Conservation (phyloP, 2,888 invertebrate genomes). For the Lepidonotus clava region DNA sequence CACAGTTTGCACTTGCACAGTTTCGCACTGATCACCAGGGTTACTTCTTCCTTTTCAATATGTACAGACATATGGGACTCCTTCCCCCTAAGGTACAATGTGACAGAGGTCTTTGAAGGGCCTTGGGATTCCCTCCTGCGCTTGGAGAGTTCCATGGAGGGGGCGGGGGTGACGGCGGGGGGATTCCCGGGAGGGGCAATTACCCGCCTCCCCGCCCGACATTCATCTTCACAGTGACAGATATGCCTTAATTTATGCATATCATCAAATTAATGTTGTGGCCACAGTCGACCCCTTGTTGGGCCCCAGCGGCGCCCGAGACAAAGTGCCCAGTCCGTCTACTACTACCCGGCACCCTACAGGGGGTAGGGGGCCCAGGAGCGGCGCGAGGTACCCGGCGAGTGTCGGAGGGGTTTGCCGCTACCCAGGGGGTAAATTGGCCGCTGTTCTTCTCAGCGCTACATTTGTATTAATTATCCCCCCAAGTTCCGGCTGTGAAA, state of each 20-base stretch:
- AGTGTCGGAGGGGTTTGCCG: neutral
- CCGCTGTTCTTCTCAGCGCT: neutral
- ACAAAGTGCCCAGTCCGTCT: neutral
- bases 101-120: too few relatives aligned
- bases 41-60: too few relatives aligned
- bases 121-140: too few relatives aligned
- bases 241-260: conserved; percentile 51
- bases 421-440: conserved; percentile 52
- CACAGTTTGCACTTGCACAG: too few relatives aligned
- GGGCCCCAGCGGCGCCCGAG: neutral
- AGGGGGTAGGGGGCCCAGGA: too few relatives aligned
- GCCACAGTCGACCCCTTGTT: neutral
- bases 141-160: too few relatives aligned
- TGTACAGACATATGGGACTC: too few relatives aligned
- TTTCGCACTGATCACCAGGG: too few relatives aligned
- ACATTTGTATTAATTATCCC: conserved; percentile 49
- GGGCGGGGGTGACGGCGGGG: conserved; percentile 9
- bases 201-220: neutral
- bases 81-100: too few relatives aligned
- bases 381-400: neutral
- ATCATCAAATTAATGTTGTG: conserved; percentile 46
- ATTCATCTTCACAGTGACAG: conserved; percentile 49
- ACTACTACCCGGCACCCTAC: too few relatives aligned
- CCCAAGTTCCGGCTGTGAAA: neutral
- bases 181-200: conserved; percentile 7